These are phyloP conservation scores for Octonoba sinensis DNA, from an alignment of 2,888 invertebrate genomes.

Conservation along the genomic window DNA sequence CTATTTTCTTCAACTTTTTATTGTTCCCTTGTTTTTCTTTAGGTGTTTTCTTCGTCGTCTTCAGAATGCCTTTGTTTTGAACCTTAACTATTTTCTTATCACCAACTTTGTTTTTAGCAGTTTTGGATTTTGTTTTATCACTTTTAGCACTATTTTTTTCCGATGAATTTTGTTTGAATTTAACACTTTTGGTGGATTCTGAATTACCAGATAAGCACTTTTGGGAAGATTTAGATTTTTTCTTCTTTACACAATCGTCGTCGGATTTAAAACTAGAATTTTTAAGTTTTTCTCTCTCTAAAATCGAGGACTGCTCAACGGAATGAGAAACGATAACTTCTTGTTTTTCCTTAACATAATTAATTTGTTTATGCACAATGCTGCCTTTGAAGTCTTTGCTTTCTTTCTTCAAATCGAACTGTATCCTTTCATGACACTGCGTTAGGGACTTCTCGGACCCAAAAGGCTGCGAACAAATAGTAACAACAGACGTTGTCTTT, in stretches of 20 bases:
- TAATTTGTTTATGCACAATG: conserved; percentile 49
- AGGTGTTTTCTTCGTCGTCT: conserved; percentile 13
- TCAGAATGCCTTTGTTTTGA: conserved; percentile 8
- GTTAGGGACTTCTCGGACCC: conserved; percentile 40
- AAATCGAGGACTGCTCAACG: conserved; percentile 39
- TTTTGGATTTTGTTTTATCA: conserved; percentile 36
- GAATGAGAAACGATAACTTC: conserved; percentile 52
- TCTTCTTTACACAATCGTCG: conserved; percentile 18
- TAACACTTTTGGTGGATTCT: conserved; percentile 16
- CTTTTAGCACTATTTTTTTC: conserved; percentile 8
- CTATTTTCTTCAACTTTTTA: conserved; percentile 34
- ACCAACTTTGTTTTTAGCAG: conserved; percentile 15
- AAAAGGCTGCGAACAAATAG: conserved; percentile 27
- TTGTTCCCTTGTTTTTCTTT: conserved; percentile 24
- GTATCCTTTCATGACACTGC: conserved; percentile 41
- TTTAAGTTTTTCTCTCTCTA: conserved; percentile 22
- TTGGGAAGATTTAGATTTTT: conserved; percentile 4
- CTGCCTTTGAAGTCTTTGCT: conserved; percentile 43
- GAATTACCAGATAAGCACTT: not conserved
- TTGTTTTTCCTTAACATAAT: conserved; percentile 54
- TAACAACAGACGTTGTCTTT: conserved; percentile 29
- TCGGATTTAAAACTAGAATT: conserved; percentile 21
- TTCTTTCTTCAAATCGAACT: conserved; percentile 51
- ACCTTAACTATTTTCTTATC: conserved; percentile 30
- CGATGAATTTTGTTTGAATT: conserved; percentile 14